These are phyloP conservation scores for Glareola pratincola DNA, from an alignment of 2,113 vertebrate species.

Conservation along the genomic window DNA sequence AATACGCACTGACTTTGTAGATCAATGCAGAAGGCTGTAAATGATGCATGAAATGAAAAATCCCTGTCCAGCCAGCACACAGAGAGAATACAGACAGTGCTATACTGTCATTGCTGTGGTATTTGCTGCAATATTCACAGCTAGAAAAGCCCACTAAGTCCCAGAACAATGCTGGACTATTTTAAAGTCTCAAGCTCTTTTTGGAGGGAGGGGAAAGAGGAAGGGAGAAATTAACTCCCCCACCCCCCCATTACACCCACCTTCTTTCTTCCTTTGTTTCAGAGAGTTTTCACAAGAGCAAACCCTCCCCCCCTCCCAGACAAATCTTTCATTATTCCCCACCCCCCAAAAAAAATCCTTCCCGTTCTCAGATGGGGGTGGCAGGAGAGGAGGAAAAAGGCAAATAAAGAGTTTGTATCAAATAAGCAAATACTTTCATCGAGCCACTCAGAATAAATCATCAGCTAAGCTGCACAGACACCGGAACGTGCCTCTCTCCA, in stretches of 20 bases:
- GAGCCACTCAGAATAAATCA: conserved; percentile 28
- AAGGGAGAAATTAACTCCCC: conserved; percentile 46
- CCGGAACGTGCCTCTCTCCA: not conserved
- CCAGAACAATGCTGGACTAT: conserved; percentile 66
- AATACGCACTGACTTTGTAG: conserved; percentile 58
- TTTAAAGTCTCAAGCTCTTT: conserved; percentile 63
- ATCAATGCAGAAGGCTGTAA: conserved; percentile 70
- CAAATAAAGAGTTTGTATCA: conserved; percentile 48
- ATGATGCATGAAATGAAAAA: conserved; percentile 74
- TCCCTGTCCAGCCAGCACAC: conserved; percentile 67
- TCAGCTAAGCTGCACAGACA: not conserved
- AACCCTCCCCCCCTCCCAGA: not conserved
- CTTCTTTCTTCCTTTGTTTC: conserved; percentile 51
- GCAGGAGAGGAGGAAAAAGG: conserved; percentile 18
- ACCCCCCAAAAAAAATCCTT: conserved; percentile 2
- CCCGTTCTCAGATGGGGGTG: not conserved
- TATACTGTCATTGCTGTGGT: conserved; percentile 70
- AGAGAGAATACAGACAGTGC: conserved; percentile 64
- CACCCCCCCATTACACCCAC: conserved; percentile 36
- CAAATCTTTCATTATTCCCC: conserved; percentile 32
- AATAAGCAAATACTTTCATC: conserved; percentile 18
- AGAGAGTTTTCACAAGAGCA: conserved; percentile 25
- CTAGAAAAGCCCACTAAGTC: conserved; percentile 66
- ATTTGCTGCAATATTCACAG: conserved; percentile 66
- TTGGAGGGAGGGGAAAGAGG: conserved; percentile 24